Evolutionary conservation across 2,113 vertebrate species (phyloP).

Genomic region (Pangasianodon hypophthalmus): DNA sequence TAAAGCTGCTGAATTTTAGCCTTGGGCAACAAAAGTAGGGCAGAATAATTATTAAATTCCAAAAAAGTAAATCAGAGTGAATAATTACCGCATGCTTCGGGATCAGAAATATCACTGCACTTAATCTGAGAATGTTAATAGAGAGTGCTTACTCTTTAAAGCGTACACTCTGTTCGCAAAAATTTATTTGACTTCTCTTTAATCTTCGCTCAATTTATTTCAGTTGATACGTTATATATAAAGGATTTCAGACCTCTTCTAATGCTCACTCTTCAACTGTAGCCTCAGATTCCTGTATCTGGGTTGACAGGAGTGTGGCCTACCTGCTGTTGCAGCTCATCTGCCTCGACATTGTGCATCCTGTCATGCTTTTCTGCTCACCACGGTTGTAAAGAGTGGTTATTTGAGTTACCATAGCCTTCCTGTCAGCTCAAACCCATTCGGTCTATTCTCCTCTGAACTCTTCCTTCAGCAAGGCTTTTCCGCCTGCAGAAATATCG

Average conservation of each 20-base stretch:
- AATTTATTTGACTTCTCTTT: not conserved
- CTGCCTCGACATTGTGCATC: not conserved
- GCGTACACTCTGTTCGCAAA: not conserved
- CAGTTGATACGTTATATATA: not conserved
- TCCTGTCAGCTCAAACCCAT: not conserved
- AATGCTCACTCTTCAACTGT: not conserved
- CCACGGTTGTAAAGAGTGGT: not conserved
- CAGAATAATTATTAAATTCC: constrained; percentile 32
- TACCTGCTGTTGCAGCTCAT: not conserved
- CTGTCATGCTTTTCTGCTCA: not conserved
- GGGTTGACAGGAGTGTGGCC: not conserved
- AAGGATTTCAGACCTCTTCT: not conserved
- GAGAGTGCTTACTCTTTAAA: not conserved
- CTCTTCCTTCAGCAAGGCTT: not conserved
- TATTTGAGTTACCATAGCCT: not conserved
- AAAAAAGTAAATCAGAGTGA: constrained; percentile 35
- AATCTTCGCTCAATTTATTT: not conserved
- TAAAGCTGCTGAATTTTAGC: constrained; percentile 45
- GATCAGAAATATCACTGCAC: constrained; percentile 8
- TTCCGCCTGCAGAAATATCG: not conserved
- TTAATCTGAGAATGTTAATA: not conserved
- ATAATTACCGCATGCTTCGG: constrained; percentile 16
- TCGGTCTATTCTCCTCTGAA: not conserved
- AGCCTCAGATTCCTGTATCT: not conserved
- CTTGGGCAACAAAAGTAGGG: constrained; percentile 28